Conservation (phyloP, 92 coral and sea anemone species). For the Virgularia gustaviana region DNA sequence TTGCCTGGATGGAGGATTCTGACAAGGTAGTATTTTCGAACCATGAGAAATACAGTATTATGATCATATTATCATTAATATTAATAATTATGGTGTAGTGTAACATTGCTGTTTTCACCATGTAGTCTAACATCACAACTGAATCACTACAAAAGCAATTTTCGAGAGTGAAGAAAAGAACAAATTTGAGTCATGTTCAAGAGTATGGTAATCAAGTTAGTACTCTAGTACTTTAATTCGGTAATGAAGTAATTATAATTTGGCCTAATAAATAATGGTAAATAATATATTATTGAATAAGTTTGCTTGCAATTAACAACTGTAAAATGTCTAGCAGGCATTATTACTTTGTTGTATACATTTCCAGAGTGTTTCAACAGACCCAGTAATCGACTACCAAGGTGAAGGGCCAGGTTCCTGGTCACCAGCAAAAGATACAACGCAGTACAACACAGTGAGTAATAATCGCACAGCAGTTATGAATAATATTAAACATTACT, state of each 20-base stretch:
- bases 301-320: too few relatives aligned
- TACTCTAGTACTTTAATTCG: background rate
- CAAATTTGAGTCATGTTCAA: slow-evolving; percentile 85
- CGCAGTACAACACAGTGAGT: slow-evolving; percentile 10
- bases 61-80: background rate
- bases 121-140: slow-evolving; percentile 61
- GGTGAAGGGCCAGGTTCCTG: slow-evolving; percentile 63
- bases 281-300: background rate
- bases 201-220: slow-evolving; percentile 87
- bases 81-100: background rate
- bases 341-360: background rate
- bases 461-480: background rate
- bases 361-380: slow-evolving; percentile 5
- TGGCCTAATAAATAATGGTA: background rate
- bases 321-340: background rate
- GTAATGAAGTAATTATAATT: background rate
- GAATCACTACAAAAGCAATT: slow-evolving; percentile 80
- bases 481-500: too few relatives aligned
- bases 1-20: slow-evolving; percentile 95
- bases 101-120: background rate
- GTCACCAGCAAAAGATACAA: slow-evolving; percentile 34
- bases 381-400: slow-evolving; percentile 57
- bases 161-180: slow-evolving; percentile 59
- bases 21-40: slow-evolving; percentile 52
- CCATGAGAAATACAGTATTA: background rate